Evolutionary conservation across 2,797 vertebrate species (phyloP).

Genomic region (Aulostomus chinensis): DNA sequence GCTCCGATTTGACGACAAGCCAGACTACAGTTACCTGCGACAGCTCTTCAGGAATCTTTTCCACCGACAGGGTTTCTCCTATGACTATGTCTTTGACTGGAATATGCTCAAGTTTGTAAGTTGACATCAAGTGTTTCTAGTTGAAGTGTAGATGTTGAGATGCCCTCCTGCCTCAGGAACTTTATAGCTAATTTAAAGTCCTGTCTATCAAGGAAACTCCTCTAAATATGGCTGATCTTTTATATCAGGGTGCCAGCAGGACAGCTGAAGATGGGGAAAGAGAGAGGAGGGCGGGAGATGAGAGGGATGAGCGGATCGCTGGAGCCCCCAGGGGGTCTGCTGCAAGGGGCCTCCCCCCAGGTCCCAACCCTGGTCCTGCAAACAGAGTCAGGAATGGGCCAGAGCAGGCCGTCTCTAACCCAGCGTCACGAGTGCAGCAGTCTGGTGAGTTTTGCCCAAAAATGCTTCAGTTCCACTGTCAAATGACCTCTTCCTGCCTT

Average conservation of each 20-base stretch:
- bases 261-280: slow-evolving; percentile 92
- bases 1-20: slow-evolving; percentile 96
- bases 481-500: background rate
- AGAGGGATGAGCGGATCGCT: slow-evolving; percentile 90
- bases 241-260: slow-evolving; percentile 87
- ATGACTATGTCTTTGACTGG: slow-evolving; percentile 97
- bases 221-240: background rate
- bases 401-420: slow-evolving; percentile 90
- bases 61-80: slow-evolving; percentile 96
- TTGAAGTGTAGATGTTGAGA: no score
- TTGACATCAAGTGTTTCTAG: no score
- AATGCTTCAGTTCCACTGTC: background rate
- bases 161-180: no score
- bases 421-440: slow-evolving; percentile 91
- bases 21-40: slow-evolving; percentile 94
- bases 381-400: slow-evolving; percentile 90
- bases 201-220: background rate
- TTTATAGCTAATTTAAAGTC: no score
- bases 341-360: slow-evolving; percentile 86
- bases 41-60: slow-evolving; percentile 98
- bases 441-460: slow-evolving; percentile 81
- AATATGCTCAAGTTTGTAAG: slow-evolving; percentile 99
- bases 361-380: slow-evolving; percentile 85
- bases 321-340: slow-evolving; percentile 89
- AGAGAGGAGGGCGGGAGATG: slow-evolving; percentile 86